These are phyloP conservation scores for Melieria omissa DNA, from an alignment of 2,888 invertebrate genomes.

Conservation along the genomic window DNA sequence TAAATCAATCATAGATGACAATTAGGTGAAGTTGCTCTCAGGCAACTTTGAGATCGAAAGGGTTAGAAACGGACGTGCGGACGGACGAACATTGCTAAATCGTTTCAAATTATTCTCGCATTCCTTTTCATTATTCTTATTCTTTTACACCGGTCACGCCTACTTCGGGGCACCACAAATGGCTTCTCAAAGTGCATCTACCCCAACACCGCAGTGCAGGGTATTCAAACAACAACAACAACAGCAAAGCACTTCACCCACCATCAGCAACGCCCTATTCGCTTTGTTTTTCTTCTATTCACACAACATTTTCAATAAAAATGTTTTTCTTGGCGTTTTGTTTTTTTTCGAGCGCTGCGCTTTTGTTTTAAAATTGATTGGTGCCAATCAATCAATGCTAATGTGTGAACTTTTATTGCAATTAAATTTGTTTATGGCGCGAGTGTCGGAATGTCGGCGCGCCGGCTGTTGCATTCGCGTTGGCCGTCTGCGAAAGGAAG, in stretches of 20 bases:
- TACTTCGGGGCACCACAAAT: background rate
- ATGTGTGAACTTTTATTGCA: conserved; percentile 48
- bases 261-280: too few relatives aligned
- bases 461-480: background rate
- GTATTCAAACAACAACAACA: conserved; percentile 10
- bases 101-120: too few relatives aligned
- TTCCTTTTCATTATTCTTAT: too few relatives aligned
- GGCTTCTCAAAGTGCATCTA: background rate
- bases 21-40: too few relatives aligned
- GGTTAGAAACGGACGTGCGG: too few relatives aligned
- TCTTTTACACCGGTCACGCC: too few relatives aligned
- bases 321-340: conserved; percentile 10
- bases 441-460: background rate
- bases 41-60: too few relatives aligned
- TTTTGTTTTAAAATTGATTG: conserved; percentile 45
- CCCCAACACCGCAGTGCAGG: background rate
- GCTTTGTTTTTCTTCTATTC: too few relatives aligned
- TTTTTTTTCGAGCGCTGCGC: conserved; percentile 31
- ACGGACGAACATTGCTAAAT: too few relatives aligned
- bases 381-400: conserved; percentile 52
- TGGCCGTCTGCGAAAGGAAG: background rate
- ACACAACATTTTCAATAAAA: background rate
- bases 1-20: too few relatives aligned
- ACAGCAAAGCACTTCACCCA: background rate
- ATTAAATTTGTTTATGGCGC: conserved; percentile 37